A percentile compares a stretch with the other conserved stretches of the same genome.
These are phyloP conservation scores for Theodoxus fluviatilis DNA, from an alignment of 2,888 invertebrate species.

Conservation along the genomic window DNA sequence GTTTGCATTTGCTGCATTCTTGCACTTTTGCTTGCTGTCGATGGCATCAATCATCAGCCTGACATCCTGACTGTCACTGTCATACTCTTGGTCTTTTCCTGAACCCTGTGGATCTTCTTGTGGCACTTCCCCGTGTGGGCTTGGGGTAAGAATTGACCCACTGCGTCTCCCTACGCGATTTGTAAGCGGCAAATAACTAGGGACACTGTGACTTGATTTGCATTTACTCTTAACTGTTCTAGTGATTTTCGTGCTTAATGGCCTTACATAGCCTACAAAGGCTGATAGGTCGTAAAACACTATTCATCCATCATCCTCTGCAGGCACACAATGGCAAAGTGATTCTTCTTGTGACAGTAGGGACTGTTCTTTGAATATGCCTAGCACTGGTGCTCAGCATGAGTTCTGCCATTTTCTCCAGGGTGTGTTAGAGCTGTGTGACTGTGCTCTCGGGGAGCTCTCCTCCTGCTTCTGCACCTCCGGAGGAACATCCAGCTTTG, in stretches of 20 bases:
- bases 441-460: background rate
- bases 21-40: background rate
- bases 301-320: no score
- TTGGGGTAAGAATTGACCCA: no score
- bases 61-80: background rate
- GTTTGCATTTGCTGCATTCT: background rate
- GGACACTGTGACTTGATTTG: no score
- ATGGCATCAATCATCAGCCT: background rate
- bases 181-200: no score
- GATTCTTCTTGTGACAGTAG: slow-evolving; percentile 6
- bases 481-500: no score
- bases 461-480: background rate
- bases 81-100: background rate
- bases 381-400: background rate
- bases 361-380: background rate
- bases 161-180: no score
- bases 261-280: no score
- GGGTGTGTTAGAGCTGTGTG: background rate
- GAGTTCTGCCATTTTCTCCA: slow-evolving; percentile 13
- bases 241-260: no score
- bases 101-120: background rate
- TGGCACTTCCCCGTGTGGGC: no score
- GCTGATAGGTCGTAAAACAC: no score
- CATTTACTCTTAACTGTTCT: no score
- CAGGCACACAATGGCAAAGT: slow-evolving; percentile 1